Conservation (phyloP, 2,797 vertebrate genomes). For the Balearica regulorum region DNA sequence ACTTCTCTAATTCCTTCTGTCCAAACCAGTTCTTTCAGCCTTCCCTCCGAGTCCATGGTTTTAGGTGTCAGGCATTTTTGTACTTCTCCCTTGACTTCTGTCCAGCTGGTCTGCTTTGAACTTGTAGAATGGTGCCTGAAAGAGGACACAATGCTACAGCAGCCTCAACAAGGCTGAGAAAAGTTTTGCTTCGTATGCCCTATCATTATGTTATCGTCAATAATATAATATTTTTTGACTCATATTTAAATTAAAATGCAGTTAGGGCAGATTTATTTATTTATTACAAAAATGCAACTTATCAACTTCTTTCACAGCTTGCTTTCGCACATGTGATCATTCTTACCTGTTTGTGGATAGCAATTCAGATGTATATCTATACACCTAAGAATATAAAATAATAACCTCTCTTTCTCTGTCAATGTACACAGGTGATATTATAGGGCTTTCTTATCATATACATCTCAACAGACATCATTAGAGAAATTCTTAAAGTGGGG, state of each 20-base stretch:
- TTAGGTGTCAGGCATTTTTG: not conserved
- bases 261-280: not conserved
- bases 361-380: not conserved
- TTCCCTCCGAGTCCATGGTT: not conserved
- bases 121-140: not conserved
- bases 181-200: not conserved
- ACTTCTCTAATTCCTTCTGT: not conserved
- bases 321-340: not conserved
- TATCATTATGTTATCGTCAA: not conserved
- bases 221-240: not conserved
- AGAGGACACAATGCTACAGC: not conserved
- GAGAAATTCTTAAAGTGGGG: not conserved
- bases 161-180: not conserved
- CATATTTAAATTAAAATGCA: not conserved
- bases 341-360: not conserved
- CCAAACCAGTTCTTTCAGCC: not conserved
- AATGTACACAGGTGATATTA: not conserved
- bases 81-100: not conserved
- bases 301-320: not conserved
- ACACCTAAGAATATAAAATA: not conserved
- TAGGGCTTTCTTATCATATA: not conserved
- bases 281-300: not conserved
- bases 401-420: not conserved
- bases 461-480: not conserved
- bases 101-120: not conserved